Evolutionary conservation across 2,113 vertebrate genomes (phyloP), one percentile per base, ranked within the genome.

Genomic region (Anoplopoma fimbria): DNA sequence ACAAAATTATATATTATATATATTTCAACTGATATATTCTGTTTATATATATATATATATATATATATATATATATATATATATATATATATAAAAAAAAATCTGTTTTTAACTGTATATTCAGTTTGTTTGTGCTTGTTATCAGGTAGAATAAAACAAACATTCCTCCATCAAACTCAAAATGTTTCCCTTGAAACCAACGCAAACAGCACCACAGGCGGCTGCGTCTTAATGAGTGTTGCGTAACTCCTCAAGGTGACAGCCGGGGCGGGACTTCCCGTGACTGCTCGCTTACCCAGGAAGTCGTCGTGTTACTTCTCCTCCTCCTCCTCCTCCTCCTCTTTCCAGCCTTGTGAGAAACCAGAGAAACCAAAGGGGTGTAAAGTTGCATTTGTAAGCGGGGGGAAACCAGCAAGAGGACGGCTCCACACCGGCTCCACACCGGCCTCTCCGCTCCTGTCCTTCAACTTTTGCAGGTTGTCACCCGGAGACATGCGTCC

Each of bases 221-320:
- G 17, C n/a, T 23, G 29, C n/a, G 31, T 49, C 2, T 8, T 77
- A 69, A 77, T 80, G 33, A 67, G 7, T 40, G 82, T 78, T 77
- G 60, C 3, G 81, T 86, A 58, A 91, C 49, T 33, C 34, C 61
- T 87, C 74, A 68, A 71, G 84, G 45, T 87, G 89, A 88, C 84
- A 69, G 86, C 9, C 8, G 2, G 58, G 92, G 91, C 88, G 90
- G 88, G 82, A 91, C 91, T 91, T 94, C 89, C 89, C 2, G 34
- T 67, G 1, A 31, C 45, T 31, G 69, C 15, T 36, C 33, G 25
- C 61, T n/a, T 74, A 75, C 63, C 69, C 88, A 85, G 93, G 93
- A 94, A 94, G 89, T 87, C 51, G 89, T 84, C 91, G 83, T 80
- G 80, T 85, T 88, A 85, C 87, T 91, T 87, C 69, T 69, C 33